phyloP scores from a whole-genome alignment of 1,140 invertebrate species.

The Pseudomyrmex flavicornis region DNA sequence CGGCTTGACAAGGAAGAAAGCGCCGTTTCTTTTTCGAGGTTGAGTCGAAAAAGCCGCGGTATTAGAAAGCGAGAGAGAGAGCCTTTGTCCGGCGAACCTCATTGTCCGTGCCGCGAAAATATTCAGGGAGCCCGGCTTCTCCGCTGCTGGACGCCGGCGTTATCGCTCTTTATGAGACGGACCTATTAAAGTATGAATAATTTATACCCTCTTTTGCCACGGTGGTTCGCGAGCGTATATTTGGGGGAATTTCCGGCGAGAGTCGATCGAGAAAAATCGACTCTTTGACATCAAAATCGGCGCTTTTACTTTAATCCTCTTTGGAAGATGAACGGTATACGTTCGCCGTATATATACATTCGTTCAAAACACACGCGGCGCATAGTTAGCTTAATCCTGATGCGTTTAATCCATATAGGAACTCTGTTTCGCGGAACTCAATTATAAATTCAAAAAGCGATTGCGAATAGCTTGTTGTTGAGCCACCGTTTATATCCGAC shows the following conservation, averaged over 20 bases:
- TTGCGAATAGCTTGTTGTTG: conserved; percentile 13
- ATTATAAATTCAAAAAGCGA: conserved; percentile 59
- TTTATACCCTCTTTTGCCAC: conserved; percentile 52
- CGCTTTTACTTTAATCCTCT: conserved; percentile 48
- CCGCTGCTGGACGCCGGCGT: conserved; percentile 48
- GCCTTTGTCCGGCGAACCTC: conserved; percentile 67
- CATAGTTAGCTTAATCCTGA: conserved; percentile 47
- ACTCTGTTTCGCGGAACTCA: conserved; percentile 32
- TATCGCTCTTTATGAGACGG: conserved; percentile 62
- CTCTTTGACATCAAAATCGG: conserved; percentile 51
- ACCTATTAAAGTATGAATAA: conserved; percentile 72
- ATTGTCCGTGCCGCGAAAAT: conserved; percentile 70
- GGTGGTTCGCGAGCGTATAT: conserved; percentile 22
- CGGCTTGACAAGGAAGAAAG: conserved; percentile 52
- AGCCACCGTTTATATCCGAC: not conserved
- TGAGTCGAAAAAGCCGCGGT: conserved; percentile 46
- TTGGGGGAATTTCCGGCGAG: conserved; percentile 48
- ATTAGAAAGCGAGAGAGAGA: conserved; percentile 60
- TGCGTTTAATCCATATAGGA: conserved; percentile 46
- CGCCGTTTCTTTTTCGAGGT: conserved; percentile 18
- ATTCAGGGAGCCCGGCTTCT: conserved; percentile 49
- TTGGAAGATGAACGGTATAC: conserved; percentile 11
- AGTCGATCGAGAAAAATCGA: conserved; percentile 43
- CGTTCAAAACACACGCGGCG: not conserved
- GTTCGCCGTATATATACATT: conserved; percentile 1